These are phyloP conservation scores for Eupithecia subumbrata DNA, from an alignment of 2,888 invertebrate genomes.

Conservation along the genomic window DNA sequence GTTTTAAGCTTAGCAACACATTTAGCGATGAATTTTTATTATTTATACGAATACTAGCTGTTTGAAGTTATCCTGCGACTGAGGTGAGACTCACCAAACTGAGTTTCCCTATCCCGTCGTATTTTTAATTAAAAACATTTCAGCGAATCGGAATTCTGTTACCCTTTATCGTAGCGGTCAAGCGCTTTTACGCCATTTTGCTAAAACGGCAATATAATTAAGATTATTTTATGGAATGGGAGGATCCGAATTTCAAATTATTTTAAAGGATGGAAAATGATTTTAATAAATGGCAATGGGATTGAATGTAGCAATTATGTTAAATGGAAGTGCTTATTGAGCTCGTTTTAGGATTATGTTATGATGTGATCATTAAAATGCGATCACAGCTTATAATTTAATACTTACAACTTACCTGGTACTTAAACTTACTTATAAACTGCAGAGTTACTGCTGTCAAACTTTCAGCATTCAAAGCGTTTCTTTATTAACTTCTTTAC, in stretches of 20 bases:
- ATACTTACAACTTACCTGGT: too few species aligned
- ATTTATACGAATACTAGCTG: background rate
- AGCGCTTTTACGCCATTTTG: slow-evolving; percentile 40
- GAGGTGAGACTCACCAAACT: slow-evolving; percentile 52
- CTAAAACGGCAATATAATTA: slow-evolving; percentile 44
- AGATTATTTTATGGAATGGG: slow-evolving; percentile 31
- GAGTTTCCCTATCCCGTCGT: slow-evolving; percentile 52
- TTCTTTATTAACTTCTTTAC: background rate
- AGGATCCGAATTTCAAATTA: slow-evolving; percentile 26
- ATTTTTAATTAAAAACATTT: slow-evolving; percentile 67
- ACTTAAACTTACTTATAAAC: too few species aligned
- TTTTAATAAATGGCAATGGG: slow-evolving; percentile 11
- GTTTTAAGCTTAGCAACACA: too few species aligned
- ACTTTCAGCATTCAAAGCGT: background rate
- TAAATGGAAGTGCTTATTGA: slow-evolving; percentile 16
- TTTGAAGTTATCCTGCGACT: slow-evolving; percentile 14
- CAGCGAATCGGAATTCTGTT: slow-evolving; percentile 47
- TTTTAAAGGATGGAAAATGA: slow-evolving; percentile 23
- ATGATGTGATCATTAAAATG: slow-evolving; percentile 28
- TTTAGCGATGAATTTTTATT: too few species aligned
- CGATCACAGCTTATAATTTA: background rate
- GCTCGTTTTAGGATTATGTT: slow-evolving; percentile 5
- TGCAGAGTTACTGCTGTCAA: background rate
- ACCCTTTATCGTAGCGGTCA: slow-evolving; percentile 44
- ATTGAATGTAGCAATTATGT: slow-evolving; percentile 18